Base-by-base conservation (phyloP, 1,140 invertebrate genomes). In the Acromyrmex echinatior region DNA sequence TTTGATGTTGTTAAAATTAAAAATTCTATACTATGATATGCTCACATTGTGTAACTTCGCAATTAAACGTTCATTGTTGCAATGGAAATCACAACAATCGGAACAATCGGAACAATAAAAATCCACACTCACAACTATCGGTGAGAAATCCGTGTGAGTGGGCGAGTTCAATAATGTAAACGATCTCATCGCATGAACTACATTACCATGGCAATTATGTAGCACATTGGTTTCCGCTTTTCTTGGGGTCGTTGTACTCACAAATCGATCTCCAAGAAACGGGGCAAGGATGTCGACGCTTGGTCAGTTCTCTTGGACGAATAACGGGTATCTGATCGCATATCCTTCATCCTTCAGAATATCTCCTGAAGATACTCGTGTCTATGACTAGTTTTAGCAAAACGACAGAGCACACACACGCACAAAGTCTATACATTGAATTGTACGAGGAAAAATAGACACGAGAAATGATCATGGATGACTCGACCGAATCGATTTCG, bases 191-290 rank as follows among this genome's bases (percentile, higher is more conserved):
- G 10, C 25, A 79, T 7, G 39, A 65, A 49, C 31, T 39, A 25
- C 9, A 56, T 56, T 70, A 56, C 12, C 62, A 68, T 68, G n/a
- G 6, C 28, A 56, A 76, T 76, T 76, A 60, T 25, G 31, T 68
- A n/a, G 39, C 62, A 49, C 12, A 74, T 45, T 14, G 21, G 4
- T 58, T 49, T 63, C 31, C 25, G 78, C 18, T 84, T 89, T 87
- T 89, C 18, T 70, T 82, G 86, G 91, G 93, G 93, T 94, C 93
- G 86, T 90, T 92, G 93, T 92, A 94, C 93, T 12, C 79, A 56
- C 70, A 31, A 73, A 84, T 84, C 80, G 58, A 84, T 84, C 56
- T 62, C 49, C 18, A 28, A 45, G 70, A 62, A 76, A 63, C 31
- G 4, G 10, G 18, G 35, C 21, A 31, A 74, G 68, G 9, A 25